A percentile compares a stretch with the other conserved stretches of the same genome.
Evolutionary conservation across 2,797 vertebrate species (phyloP).

Genomic region (Hydrophis major): DNA sequence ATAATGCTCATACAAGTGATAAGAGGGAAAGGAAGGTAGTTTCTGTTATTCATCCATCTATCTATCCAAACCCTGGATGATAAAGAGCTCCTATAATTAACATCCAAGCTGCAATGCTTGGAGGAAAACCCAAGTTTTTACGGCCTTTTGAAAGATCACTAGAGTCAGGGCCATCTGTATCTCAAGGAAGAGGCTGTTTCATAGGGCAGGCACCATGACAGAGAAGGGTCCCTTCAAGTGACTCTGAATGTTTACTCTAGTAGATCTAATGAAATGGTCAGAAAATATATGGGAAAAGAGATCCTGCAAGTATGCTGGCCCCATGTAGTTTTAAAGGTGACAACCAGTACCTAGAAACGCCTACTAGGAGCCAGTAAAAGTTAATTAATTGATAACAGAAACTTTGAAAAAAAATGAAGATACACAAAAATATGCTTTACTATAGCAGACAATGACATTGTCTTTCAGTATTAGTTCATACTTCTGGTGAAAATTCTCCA

Average conservation of each 20-base stretch:
- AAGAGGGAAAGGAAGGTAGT: not conserved
- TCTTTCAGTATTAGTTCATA: not conserved
- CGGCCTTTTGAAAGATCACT: not conserved
- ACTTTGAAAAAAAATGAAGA: not conserved
- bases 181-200: not conserved
- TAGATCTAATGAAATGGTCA: not conserved
- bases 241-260: not conserved
- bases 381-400: not conserved
- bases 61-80: not conserved
- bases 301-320: not conserved
- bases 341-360: not conserved
- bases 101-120: not conserved
- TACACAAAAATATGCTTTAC: not conserved
- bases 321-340: not conserved
- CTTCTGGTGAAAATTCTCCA: not conserved
- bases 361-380: not conserved
- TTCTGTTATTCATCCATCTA: not conserved
- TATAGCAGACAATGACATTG: not conserved
- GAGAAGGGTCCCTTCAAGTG: not conserved
- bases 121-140: not conserved
- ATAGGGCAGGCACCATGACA: not conserved
- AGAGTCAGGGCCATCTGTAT: not conserved
- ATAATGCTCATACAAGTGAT: not conserved
- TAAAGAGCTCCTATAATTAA: not conserved
- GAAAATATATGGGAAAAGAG: not conserved